Percentiles rank a stretch among this genome's conserved stretches.
phyloP scores from a whole-genome alignment of 1,140 invertebrate species.

The Calliopsis andreniformis region DNA sequence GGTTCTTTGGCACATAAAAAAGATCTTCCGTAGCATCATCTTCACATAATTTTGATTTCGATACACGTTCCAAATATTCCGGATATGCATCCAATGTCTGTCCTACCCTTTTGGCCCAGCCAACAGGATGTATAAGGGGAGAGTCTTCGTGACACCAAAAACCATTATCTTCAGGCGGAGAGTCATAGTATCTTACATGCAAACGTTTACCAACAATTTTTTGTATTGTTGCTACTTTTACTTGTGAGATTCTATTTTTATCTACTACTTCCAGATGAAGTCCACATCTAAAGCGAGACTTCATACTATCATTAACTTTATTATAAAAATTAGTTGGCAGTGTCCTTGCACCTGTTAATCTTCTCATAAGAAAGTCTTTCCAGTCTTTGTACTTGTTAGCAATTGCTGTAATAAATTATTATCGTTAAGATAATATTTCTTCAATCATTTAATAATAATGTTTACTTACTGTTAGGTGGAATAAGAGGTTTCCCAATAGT shows the following conservation, averaged over 20 bases:
- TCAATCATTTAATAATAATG: slow-evolving; percentile 24
- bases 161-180: slow-evolving; percentile 88
- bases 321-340: slow-evolving; percentile 95
- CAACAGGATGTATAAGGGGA: slow-evolving; percentile 95
- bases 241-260: slow-evolving; percentile 96
- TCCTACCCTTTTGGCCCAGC: slow-evolving; percentile 92
- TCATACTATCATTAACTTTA: slow-evolving; percentile 92
- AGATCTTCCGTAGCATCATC: slow-evolving; percentile 89
- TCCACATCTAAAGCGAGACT: slow-evolving; percentile 90
- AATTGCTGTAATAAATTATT: slow-evolving; percentile 82
- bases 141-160: slow-evolving; percentile 99
- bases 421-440: slow-evolving; percentile 14
- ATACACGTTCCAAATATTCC: slow-evolving; percentile 87
- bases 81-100: slow-evolving; percentile 92
- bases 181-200: slow-evolving; percentile 94
- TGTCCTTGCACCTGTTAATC: slow-evolving; percentile 95
- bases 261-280: slow-evolving; percentile 96
- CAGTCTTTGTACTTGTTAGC: slow-evolving; percentile 97
- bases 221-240: slow-evolving; percentile 93
- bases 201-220: slow-evolving; percentile 95
- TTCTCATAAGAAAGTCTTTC: slow-evolving; percentile 96
- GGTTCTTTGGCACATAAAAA: slow-evolving; percentile 83
- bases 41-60: slow-evolving; percentile 82
- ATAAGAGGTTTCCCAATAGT: slow-evolving; percentile 96
- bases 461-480: slow-evolving; percentile 89